phyloP scores from a whole-genome alignment of 2,888 invertebrate species.

The Caenorhabditis angaria region DNA sequence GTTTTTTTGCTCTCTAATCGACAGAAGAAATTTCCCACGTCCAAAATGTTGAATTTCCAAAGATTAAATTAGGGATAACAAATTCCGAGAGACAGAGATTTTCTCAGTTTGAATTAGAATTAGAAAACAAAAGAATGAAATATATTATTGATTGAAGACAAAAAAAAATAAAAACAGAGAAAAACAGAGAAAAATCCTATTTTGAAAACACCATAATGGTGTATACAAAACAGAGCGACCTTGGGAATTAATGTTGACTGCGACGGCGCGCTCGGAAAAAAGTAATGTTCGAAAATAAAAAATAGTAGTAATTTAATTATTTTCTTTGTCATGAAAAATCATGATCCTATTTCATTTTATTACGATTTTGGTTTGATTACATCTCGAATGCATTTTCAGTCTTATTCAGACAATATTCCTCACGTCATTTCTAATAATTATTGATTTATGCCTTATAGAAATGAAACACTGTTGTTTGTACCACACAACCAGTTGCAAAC shows the following conservation, averaged over 20 bases:
- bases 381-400: neutral
- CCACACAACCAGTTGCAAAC: too few relatives aligned
- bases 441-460: too few relatives aligned
- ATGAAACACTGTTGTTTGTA: too few relatives aligned
- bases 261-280: neutral
- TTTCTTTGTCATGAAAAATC: neutral
- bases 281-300: neutral
- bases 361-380: neutral
- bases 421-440: too few relatives aligned
- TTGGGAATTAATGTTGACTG: slow-evolving; percentile 1
- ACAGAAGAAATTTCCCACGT: neutral
- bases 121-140: neutral
- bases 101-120: neutral
- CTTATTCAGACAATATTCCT: too few relatives aligned
- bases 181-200: neutral
- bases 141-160: neutral
- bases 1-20: neutral
- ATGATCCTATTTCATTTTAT: too few relatives aligned
- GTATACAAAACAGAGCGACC: neutral
- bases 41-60: neutral
- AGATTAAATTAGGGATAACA: neutral
- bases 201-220: neutral
- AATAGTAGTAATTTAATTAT: neutral
- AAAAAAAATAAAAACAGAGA: neutral
- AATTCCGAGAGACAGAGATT: neutral